Evolutionary conservation across 2,113 vertebrate species (phyloP), one percentile per base, ranked within the genome.

Genomic region (Amphiprion percula): DNA sequence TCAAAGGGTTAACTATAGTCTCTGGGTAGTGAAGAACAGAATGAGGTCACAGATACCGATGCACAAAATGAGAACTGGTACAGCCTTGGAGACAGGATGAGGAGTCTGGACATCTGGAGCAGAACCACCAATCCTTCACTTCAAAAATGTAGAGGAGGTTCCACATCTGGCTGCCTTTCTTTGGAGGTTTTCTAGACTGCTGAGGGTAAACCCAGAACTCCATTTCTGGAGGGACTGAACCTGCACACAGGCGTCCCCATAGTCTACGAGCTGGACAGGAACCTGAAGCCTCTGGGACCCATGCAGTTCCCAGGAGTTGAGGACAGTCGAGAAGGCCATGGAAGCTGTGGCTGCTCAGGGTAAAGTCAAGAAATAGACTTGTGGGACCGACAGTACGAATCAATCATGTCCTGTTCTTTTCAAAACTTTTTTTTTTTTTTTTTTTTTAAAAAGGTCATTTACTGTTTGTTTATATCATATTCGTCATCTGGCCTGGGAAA

Each of bases 271-370:
- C 91, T 99, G 86, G 98, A 99, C 91, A 96, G 97, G 93, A 97
- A 99, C 90, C 94, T 99, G 94, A 99, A 98, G 91, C 98, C 98
- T 0, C 52, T 97, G 63, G 98, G 97, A 90, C 96, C 97, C 82
- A 92, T 93, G 92, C 97, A 99, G 92, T 99, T 99, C 94, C 94
- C 99, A 62, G 98, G 98, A 17, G 97, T 99, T 24, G 97, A 98
- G 87, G 98, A 99, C 98, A 0, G 97, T 99, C 47, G 96, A 96
- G 74, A 98, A 98, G 86, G 98, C 98, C 81, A 99, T 99, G 98
- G 98, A 96, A 68, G 98, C 98, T 0, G 97, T 99, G n/a, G 97
- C 98, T 46, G 97, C 97, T 85, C 98, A 99, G 93, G 98, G 98
- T 86, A 99, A 99, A 92, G 98, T 90, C 75, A 93, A 93, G 80